Conservation (phyloP, 2,113 vertebrate genomes). For the Alosa alosa region DNA sequence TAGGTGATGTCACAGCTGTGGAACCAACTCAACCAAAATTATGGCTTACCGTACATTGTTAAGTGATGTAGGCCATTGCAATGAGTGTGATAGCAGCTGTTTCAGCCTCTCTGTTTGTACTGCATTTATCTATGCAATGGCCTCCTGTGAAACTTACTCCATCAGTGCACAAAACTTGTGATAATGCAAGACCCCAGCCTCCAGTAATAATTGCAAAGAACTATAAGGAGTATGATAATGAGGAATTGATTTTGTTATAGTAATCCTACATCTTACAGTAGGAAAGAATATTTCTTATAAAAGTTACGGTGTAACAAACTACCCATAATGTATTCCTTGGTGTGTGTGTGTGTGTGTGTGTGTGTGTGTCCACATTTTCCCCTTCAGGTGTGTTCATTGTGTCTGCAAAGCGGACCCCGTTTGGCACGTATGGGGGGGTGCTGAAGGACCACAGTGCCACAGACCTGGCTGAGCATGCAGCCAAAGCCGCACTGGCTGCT, state of each 20-base stretch:
- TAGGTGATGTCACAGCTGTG: neutral
- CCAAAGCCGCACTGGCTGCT: slow-evolving; percentile 81
- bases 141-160: neutral
- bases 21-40: too few species aligned
- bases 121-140: neutral
- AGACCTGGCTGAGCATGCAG: slow-evolving; percentile 82
- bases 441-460: slow-evolving; percentile 88
- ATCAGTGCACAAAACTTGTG: neutral
- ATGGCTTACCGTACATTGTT: neutral
- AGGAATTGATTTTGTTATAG: neutral
- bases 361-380: neutral
- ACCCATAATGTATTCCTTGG: neutral
- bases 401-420: slow-evolving; percentile 90
- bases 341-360: neutral
- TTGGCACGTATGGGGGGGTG: slow-evolving; percentile 85
- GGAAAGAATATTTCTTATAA: too few species aligned
- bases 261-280: neutral
- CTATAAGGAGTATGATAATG: neutral
- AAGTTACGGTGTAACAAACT: neutral
- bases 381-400: slow-evolving; percentile 88
- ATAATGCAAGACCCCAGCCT: neutral
- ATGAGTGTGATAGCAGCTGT: neutral
- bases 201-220: too few species aligned
- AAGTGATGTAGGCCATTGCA: neutral
- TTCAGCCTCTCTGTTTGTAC: neutral